phyloP scores from a whole-genome alignment of 2,113 vertebrate species.

The Xiphorhynchus elegans region DNA sequence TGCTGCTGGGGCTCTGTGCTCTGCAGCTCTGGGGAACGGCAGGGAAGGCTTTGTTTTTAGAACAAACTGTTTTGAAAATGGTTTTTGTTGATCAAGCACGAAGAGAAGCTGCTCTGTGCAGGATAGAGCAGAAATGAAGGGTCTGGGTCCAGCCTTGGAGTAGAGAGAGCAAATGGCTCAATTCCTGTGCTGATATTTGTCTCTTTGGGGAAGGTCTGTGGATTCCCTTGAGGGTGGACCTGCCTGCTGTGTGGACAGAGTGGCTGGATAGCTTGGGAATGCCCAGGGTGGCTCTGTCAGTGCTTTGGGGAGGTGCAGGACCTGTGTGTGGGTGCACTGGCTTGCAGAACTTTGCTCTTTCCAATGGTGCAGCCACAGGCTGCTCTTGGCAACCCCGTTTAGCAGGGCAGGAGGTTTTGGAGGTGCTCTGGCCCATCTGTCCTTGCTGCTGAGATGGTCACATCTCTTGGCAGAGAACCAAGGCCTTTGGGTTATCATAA shows the following conservation, averaged over 20 bases:
- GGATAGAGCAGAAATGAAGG: neutral
- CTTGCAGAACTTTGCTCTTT: neutral
- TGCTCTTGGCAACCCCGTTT: neutral
- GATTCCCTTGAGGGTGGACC: neutral
- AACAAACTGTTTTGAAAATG: neutral
- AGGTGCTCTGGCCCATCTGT: neutral
- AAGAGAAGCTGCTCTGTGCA: neutral
- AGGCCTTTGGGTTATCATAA: neutral
- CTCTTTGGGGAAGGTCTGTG: neutral
- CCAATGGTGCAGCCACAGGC: accelerated
- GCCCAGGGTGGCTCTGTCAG: neutral
- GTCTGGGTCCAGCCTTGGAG: neutral
- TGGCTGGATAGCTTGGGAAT: neutral
- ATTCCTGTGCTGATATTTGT: accelerated
- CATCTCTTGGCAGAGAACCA: neutral
- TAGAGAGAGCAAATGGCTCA: neutral
- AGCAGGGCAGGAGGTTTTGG: neutral
- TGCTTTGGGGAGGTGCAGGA: neutral
- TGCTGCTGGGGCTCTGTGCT: accelerated
- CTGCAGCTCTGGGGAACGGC: neutral
- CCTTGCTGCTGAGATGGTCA: neutral
- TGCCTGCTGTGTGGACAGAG: neutral
- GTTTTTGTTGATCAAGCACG: accelerated
- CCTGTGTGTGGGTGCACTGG: neutral
- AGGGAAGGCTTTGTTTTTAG: neutral